A percentile compares a stretch with the other conserved stretches of the same genome.
phyloP scores from a whole-genome alignment of 2,888 invertebrate species.

The Pimpla rufipes region DNA sequence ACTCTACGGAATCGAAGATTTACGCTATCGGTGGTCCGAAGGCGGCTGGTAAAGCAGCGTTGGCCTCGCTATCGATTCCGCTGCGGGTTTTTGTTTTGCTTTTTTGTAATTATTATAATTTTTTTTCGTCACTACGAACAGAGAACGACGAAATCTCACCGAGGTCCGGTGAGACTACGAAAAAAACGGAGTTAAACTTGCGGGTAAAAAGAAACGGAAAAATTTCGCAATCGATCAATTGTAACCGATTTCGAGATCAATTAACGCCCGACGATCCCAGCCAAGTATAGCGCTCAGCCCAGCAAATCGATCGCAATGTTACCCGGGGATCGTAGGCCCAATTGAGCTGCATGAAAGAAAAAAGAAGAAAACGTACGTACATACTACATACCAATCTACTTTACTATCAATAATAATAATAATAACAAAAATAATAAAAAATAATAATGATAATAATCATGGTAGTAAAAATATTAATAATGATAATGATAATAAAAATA shows the following conservation, averaged over 20 bases:
- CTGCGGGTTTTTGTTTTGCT: conserved; percentile 68
- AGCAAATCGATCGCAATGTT: conserved; percentile 53
- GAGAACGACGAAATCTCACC: conserved; percentile 65
- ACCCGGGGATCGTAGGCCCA: conserved; percentile 62
- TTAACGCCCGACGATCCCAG: conserved; percentile 34
- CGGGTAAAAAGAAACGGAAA: conserved; percentile 1
- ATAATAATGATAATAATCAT: not conserved
- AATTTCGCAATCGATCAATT: not conserved
- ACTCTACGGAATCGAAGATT: conserved; percentile 58
- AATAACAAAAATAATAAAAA: not conserved
- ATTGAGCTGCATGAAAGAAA: conserved; percentile 62
- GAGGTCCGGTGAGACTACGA: conserved; percentile 1
- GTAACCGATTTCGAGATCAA: conserved; percentile 25
- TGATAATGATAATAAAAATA: too few relatives aligned
- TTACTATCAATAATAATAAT: conserved; percentile 8
- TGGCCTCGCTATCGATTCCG: conserved; percentile 75
- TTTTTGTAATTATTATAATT: too few relatives aligned
- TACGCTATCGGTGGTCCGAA: conserved; percentile 56
- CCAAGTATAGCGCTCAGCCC: conserved; percentile 34
- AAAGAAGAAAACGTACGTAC: conserved; percentile 45
- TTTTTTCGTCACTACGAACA: conserved; percentile 65
- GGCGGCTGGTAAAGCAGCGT: conserved; percentile 56
- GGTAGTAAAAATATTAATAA: not conserved
- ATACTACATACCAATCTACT: conserved; percentile 10
- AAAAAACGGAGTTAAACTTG: conserved; percentile 18